Percentiles rank a stretch among this genome's conserved stretches.
These are phyloP conservation scores for Cyclophora albipunctata DNA, from an alignment of 2,888 invertebrate species.

Conservation along the genomic window DNA sequence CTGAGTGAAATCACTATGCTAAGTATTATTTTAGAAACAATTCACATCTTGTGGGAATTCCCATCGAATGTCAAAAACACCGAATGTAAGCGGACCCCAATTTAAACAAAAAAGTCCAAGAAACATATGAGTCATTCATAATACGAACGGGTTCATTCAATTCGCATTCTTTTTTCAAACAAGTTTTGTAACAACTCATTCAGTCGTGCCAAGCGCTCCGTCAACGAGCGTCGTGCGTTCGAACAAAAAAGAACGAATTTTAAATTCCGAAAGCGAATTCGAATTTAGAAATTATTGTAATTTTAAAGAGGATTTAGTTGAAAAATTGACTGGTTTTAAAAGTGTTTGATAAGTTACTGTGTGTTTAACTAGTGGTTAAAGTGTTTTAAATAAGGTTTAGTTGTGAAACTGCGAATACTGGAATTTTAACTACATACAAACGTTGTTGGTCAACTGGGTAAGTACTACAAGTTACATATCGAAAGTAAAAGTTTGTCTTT, in stretches of 20 bases:
- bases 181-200: slow-evolving; percentile 2
- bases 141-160: slow-evolving; percentile 4
- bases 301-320: neutral
- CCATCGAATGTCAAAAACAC: too few relatives aligned
- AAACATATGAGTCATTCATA: too few relatives aligned
- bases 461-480: slow-evolving; percentile 22
- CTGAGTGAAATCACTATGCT: too few relatives aligned
- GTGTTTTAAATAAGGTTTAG: slow-evolving; percentile 1
- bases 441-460: slow-evolving; percentile 39
- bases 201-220: slow-evolving; percentile 11
- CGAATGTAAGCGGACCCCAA: too few relatives aligned
- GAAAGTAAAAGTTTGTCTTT: slow-evolving; percentile 43
- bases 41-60: too few relatives aligned
- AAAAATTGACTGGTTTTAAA: slow-evolving; percentile 1
- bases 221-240: slow-evolving; percentile 9
- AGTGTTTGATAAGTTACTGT: slow-evolving; percentile 1
- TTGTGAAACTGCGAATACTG: neutral
- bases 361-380: slow-evolving; percentile 1
- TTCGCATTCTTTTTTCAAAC: neutral
- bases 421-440: slow-evolving; percentile 10
- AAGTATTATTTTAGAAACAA: too few relatives aligned
- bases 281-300: neutral
- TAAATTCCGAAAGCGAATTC: neutral
- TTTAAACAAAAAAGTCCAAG: too few relatives aligned
- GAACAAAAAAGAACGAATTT: slow-evolving; percentile 7